A percentile compares a stretch with the other conserved stretches of the same genome.
Evolutionary conservation across 2,888 invertebrate genomes (phyloP).

Genomic region (Branchipolynoe longqiensis): DNA sequence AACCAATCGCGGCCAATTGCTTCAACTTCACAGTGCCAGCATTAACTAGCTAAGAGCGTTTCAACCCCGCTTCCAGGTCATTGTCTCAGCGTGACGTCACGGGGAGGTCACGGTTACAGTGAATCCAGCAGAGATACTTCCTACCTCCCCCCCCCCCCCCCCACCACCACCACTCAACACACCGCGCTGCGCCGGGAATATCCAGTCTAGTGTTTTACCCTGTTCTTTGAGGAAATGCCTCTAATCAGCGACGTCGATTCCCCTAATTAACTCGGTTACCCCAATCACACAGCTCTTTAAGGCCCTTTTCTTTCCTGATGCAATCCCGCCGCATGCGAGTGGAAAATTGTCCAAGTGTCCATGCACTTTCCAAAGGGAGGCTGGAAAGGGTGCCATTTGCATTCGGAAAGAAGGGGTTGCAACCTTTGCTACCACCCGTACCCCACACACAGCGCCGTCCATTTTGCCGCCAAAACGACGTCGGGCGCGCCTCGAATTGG

Average conservation of each 20-base stretch:
- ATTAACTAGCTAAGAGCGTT: too few species aligned
- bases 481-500: slow-evolving; percentile 27
- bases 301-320: slow-evolving; percentile 13
- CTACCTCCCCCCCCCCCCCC: too few species aligned
- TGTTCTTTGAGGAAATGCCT: slow-evolving; percentile 48
- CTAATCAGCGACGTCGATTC: slow-evolving; percentile 44
- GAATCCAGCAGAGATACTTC: too few species aligned
- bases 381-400: slow-evolving; percentile 43
- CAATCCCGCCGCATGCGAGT: slow-evolving; percentile 29
- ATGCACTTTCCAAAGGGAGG: slow-evolving; percentile 1
- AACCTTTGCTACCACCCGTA: slow-evolving; percentile 18
- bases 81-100: too few species aligned
- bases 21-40: too few species aligned
- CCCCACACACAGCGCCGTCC: slow-evolving; percentile 27
- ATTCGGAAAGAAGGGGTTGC: slow-evolving; percentile 28
- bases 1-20: too few species aligned
- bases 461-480: neutral
- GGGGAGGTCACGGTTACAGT: too few species aligned
- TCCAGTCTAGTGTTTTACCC: slow-evolving; percentile 39
- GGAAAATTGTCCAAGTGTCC: slow-evolving; percentile 53
- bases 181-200: neutral
- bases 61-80: too few species aligned
- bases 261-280: slow-evolving; percentile 43
- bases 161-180: too few species aligned
- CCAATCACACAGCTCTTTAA: slow-evolving; percentile 49